A percentile compares a stretch with the other conserved stretches of the same genome.
These are phyloP conservation scores for Vanacampus margaritifer DNA, from an alignment of 2,113 vertebrate species.

Conservation along the genomic window DNA sequence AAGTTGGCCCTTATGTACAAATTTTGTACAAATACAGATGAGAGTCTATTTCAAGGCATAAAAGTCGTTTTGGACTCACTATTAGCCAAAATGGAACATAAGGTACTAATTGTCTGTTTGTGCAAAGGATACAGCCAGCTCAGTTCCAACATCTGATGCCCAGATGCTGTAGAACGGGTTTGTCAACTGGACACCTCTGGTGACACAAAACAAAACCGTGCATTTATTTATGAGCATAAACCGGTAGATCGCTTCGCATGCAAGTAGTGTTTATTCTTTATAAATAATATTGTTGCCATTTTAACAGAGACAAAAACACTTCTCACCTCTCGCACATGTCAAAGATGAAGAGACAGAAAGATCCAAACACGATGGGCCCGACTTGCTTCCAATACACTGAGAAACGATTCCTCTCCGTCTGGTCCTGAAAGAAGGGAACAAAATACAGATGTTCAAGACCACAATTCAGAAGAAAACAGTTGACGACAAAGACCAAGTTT, in stretches of 20 bases:
- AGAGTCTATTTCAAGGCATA: neutral
- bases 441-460: neutral
- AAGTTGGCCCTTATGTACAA: neutral
- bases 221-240: neutral
- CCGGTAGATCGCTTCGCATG: neutral
- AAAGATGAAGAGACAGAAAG: conserved; percentile 96
- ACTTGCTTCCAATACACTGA: conserved; percentile 98
- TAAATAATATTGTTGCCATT: neutral
- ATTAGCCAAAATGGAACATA: too few relatives aligned
- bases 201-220: conserved; percentile 2
- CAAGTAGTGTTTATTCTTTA: neutral
- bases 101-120: neutral
- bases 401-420: conserved; percentile 89
- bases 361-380: conserved; percentile 90
- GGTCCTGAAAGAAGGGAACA: conserved; percentile 75
- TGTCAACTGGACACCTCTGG: conserved; percentile 92
- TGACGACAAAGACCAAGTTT: too few relatives aligned
- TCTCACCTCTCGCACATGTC: conserved; percentile 97
- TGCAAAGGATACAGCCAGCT: too few relatives aligned
- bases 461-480: neutral
- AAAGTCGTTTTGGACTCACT: neutral
- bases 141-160: conserved; percentile 88
- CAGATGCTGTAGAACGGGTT: conserved; percentile 99
- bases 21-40: neutral
- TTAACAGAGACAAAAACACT: neutral